Evolutionary conservation across 1,140 invertebrate genomes (phyloP), one percentile per base, ranked within the genome.

Genomic region (Lethrus apterus): DNA sequence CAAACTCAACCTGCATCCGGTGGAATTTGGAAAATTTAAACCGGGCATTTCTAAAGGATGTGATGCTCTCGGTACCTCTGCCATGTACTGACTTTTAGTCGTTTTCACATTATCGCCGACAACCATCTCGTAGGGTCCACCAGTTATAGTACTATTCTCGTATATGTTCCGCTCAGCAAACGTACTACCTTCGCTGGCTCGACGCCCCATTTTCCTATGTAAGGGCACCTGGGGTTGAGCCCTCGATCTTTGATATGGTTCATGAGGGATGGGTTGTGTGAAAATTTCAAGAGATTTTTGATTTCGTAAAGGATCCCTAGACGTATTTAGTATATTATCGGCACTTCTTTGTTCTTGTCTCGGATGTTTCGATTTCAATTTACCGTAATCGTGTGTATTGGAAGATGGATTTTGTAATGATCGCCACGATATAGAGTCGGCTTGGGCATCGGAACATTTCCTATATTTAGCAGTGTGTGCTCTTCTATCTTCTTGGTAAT

Each of bases 141-240:
- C 46, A 31, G 32, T 38, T 36, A 60, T 44, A 21, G 52, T 50
- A 35, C 38, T 44, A 46, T 56, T 59, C 10, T 66, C 56, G 17
- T 57, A 26, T 33, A 29, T 53, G 63, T 46, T 58, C 64, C 59
- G 58, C 62, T 69, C 54, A 55, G 68, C 55, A 50, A 62, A 57
- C 15, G 64, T 58, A 42, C 68, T 71, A 10, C 72, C 73, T 45
- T 76, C 74, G 44, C 73, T 75, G 2, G 72, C 70, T n/a, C 72
- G 60, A 8, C 75, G 64, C 3, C 63, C 65, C 33, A 67, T 66
- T 10, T 70, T 69, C 13, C 68, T 62, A 29, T 71, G 69, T 10
- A 56, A 50, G 31, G 73, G 71, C 42, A 74, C 72, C 55, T 76
- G 72, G 2, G 74, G 71, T 51, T 73, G 71, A 2, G 72, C 72